A percentile compares a stretch with the other conserved stretches of the same genome.
phyloP scores from a whole-genome alignment of 2,797 vertebrate genomes.

The Rhinoraja longicauda region DNA sequence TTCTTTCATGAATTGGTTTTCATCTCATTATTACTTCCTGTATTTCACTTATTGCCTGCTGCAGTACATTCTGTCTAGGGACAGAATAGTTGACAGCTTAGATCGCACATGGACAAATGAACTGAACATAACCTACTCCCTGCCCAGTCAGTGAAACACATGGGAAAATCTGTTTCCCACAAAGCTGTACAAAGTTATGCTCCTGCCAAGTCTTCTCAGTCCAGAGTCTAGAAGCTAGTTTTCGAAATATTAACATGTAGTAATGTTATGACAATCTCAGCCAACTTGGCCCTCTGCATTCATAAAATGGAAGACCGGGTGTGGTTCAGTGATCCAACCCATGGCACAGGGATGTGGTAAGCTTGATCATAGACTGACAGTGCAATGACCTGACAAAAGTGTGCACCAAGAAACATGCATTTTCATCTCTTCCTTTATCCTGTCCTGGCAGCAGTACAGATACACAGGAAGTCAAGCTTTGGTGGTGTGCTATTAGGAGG shows the following conservation, averaged over 20 bases:
- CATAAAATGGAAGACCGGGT: too few relatives aligned
- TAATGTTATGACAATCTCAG: background rate
- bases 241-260: background rate
- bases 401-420: too few relatives aligned
- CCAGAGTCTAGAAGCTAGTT: background rate
- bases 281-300: too few relatives aligned
- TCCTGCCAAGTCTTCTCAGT: background rate
- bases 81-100: background rate
- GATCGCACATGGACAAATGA: background rate
- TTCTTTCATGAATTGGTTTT: background rate
- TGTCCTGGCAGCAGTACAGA: too few relatives aligned
- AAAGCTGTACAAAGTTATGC: slow-evolving; percentile 7
- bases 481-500: too few relatives aligned
- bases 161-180: background rate
- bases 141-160: background rate
- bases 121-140: background rate
- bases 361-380: too few relatives aligned
- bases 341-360: too few relatives aligned
- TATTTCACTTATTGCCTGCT: background rate
- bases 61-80: background rate
- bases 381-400: too few relatives aligned
- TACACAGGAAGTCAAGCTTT: too few relatives aligned
- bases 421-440: too few relatives aligned
- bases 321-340: too few relatives aligned
- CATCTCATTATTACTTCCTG: background rate